Percentiles rank a stretch among this genome's conserved stretches.
Conservation (phyloP, 2,797 vertebrate species). For the Muscicapa comitata region DNA sequence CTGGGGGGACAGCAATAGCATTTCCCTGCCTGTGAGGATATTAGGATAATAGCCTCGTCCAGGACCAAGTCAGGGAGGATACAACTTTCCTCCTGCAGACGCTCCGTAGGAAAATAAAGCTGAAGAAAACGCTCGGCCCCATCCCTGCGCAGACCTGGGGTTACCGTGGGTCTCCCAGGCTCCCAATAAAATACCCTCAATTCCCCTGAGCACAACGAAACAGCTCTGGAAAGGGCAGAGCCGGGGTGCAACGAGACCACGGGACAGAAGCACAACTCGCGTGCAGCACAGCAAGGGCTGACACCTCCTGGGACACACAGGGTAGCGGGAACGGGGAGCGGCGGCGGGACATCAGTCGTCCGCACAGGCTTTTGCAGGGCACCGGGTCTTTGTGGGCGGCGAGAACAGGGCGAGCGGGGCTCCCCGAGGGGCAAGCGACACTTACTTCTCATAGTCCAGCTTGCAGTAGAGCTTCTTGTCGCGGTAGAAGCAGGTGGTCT, state of each 20-base stretch:
- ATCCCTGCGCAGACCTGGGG: rapidly evolving
- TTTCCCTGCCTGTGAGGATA: neutral
- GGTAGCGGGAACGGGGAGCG: neutral
- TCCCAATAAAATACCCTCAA: neutral
- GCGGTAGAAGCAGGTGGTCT: constrained; percentile 90
- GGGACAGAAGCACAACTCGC: neutral
- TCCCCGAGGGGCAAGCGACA: neutral
- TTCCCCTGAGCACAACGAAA: neutral
- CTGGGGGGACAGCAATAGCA: neutral
- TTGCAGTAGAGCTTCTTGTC: constrained; percentile 95
- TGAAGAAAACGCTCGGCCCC: neutral
- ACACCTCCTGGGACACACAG: rapidly evolving
- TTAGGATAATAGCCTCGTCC: neutral
- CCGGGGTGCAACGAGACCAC: rapidly evolving
- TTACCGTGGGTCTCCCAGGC: neutral
- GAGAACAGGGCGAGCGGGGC: neutral
- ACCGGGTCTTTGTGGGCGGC: neutral
- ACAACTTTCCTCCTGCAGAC: neutral
- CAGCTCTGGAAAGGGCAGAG: neutral
- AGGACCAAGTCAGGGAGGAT: neutral
- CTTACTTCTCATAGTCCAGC: constrained; percentile 91
- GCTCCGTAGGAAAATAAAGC: neutral
- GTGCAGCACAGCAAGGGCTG: neutral
- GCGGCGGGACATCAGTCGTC: rapidly evolving
- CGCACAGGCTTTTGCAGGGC: neutral